A percentile compares a stretch with the other conserved stretches of the same genome.
These are phyloP conservation scores for Panurus biarmicus DNA, from an alignment of 2,113 vertebrate species.

Conservation along the genomic window DNA sequence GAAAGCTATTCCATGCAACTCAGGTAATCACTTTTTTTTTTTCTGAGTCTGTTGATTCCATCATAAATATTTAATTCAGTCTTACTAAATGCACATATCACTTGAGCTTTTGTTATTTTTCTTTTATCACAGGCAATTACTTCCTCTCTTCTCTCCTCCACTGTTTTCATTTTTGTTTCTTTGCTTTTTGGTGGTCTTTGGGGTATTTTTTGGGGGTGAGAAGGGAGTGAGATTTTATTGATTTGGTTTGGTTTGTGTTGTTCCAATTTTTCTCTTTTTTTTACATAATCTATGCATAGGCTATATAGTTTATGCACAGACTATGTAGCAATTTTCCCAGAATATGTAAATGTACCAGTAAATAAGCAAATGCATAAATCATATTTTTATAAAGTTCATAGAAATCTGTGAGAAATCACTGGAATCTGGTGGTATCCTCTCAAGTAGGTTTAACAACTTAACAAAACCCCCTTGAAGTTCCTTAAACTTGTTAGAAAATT, in stretches of 20 bases:
- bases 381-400: neutral
- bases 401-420: neutral
- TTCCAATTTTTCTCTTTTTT: neutral
- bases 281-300: too few species aligned
- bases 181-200: neutral
- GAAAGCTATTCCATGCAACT: neutral
- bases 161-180: neutral
- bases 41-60: neutral
- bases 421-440: neutral
- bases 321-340: neutral
- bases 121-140: neutral
- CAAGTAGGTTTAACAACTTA: neutral
- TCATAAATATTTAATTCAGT: constrained; percentile 44
- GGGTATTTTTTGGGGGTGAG: rapidly evolving
- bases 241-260: neutral
- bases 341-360: neutral
- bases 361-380: neutral
- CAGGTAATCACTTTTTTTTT: neutral
- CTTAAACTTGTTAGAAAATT: neutral
- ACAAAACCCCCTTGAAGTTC: neutral
- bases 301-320: neutral
- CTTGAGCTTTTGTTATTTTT: neutral
- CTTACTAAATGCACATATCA: neutral
- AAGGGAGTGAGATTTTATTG: neutral
- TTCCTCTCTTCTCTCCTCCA: rapidly evolving